A percentile compares a stretch with the other conserved stretches of the same genome.
Evolutionary conservation across 2,888 invertebrate genomes (phyloP).

Genomic region (Scaptomyza flava): DNA sequence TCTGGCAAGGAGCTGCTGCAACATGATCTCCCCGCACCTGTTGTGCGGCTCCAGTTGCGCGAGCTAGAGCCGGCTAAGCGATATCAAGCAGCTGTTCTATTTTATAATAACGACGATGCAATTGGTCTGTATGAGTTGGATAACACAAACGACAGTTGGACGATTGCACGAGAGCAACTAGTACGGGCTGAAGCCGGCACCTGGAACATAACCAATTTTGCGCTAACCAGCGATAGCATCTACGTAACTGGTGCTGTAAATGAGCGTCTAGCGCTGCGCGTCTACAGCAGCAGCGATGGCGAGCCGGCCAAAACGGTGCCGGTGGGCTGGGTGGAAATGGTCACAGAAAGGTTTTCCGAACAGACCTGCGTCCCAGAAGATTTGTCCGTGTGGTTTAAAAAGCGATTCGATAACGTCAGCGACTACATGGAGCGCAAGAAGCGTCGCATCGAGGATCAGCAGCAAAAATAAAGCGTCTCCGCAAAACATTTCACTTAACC

Average conservation of each 20-base stretch:
- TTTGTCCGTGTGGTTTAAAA: constrained; percentile 89
- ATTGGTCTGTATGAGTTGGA: constrained; percentile 81
- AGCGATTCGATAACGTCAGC: constrained; percentile 92
- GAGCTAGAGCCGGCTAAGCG: constrained; percentile 79
- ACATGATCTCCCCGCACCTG: constrained; percentile 85
- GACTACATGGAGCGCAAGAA: constrained; percentile 92
- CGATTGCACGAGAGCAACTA: constrained; percentile 41
- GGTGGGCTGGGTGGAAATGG: constrained; percentile 71
- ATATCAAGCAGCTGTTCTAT: constrained; percentile 84
- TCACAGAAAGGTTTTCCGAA: constrained; percentile 66
- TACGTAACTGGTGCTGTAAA: constrained; percentile 68
- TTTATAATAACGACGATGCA: constrained; percentile 84
- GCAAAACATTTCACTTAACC: constrained; percentile 14
- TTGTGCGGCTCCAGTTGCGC: constrained; percentile 82
- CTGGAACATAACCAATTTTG: constrained; percentile 72
- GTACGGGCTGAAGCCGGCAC: constrained; percentile 64
- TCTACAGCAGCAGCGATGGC: constrained; percentile 48
- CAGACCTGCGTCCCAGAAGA: constrained; percentile 74
- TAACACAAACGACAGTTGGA: constrained; percentile 44
- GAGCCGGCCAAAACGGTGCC: constrained; percentile 33
- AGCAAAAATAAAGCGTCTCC: constrained; percentile 44
- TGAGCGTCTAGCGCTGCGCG: constrained; percentile 67
- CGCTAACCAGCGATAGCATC: constrained; percentile 63
- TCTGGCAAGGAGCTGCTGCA: constrained; percentile 86
- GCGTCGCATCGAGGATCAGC: constrained; percentile 86